These are phyloP conservation scores for Hippocampus mohnikei DNA, from an alignment of 2,113 vertebrate species.

Conservation along the genomic window DNA sequence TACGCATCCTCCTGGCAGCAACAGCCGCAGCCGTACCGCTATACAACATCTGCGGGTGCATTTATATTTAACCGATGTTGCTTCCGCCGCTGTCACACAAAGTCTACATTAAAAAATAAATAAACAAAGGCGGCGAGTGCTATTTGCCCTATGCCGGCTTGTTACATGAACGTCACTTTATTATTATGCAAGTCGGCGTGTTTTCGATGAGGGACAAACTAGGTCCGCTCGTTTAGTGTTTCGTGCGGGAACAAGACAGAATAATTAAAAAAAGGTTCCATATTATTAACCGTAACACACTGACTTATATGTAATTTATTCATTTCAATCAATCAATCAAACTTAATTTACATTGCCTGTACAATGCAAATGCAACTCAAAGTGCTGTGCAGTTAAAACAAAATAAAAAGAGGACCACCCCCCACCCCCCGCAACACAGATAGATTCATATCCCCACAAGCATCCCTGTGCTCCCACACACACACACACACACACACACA, in stretches of 20 bases:
- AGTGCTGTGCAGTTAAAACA: too few species aligned
- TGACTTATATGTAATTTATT: too few species aligned
- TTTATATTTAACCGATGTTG: conserved; percentile 12
- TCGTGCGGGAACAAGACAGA: conserved; percentile 34
- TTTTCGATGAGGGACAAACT: conserved; percentile 43
- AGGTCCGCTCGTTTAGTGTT: conserved; percentile 47
- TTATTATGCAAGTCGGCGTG: conserved; percentile 36
- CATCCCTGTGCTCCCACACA: too few species aligned
- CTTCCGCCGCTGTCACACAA: neutral
- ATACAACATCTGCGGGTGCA: conserved; percentile 62
- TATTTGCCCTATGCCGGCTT: neutral
- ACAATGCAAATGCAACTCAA: too few species aligned
- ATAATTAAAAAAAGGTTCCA: too few species aligned
- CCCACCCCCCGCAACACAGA: too few species aligned
- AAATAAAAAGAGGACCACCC: too few species aligned
- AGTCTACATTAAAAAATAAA: neutral
- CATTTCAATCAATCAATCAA: too few species aligned
- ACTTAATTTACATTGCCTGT: too few species aligned
- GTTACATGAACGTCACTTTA: conserved; percentile 7
- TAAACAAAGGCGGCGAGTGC: neutral
- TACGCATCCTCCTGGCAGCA: conserved; percentile 65
- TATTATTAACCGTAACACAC: too few species aligned
- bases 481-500: too few species aligned
- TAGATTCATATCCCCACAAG: too few species aligned
- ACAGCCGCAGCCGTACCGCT: conserved; percentile 55